Conservation (phyloP, 2,797 vertebrate species). For the Mormyrus hasselquistii region DNA sequence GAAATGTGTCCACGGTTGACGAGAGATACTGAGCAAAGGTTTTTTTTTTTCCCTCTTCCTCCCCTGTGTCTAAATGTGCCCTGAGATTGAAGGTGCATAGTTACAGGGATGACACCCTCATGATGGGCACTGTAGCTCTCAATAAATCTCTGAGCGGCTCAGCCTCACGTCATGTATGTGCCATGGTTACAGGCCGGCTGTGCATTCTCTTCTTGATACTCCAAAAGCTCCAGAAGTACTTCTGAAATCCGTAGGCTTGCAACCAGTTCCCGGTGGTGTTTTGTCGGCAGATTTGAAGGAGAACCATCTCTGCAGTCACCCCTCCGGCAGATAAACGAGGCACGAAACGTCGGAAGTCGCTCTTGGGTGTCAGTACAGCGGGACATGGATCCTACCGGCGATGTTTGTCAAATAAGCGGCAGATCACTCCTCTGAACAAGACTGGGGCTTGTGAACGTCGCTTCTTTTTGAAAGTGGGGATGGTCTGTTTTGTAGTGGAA, state of each 20-base stretch:
- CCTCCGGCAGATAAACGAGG: neutral
- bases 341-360: neutral
- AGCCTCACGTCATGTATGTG: conserved; percentile 26
- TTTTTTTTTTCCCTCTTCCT: conserved; percentile 24
- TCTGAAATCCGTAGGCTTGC: neutral
- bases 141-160: conserved; percentile 39
- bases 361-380: neutral
- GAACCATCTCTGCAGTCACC: neutral
- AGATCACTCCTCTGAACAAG: neutral
- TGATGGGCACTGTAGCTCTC: conserved; percentile 40
- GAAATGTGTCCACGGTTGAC: conserved; percentile 39
- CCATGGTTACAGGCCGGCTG: conserved; percentile 26
- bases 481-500: neutral
- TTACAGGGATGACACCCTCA: conserved; percentile 28
- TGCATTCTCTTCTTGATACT: conserved; percentile 28
- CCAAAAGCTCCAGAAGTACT: conserved; percentile 17
- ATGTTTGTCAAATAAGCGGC: neutral
- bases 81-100: conserved; percentile 19
- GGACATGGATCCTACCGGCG: neutral
- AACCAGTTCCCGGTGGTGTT: neutral
- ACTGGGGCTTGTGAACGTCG: neutral
- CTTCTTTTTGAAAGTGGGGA: neutral
- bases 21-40: conserved; percentile 28
- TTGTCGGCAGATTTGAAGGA: neutral
- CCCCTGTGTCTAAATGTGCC: conserved; percentile 37